These are phyloP conservation scores for Schizotus pectinicornis DNA, from an alignment of 2,888 invertebrate species.

Conservation along the genomic window DNA sequence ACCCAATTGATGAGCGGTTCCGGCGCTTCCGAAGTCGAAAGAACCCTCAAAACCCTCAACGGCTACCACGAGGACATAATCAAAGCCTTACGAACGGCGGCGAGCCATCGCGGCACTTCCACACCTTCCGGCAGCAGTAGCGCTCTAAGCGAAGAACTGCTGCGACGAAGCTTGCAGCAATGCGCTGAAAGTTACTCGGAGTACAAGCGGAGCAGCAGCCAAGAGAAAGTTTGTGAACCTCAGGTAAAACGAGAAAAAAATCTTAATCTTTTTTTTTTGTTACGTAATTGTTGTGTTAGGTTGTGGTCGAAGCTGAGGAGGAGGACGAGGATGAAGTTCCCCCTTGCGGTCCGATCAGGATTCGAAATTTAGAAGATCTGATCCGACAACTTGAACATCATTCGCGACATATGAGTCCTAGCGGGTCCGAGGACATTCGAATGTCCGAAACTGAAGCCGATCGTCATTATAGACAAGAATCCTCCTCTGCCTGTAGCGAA, in stretches of 20 bases:
- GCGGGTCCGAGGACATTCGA: constrained; percentile 87
- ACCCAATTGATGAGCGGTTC: constrained; percentile 63
- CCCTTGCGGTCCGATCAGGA: constrained; percentile 83
- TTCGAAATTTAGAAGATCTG: constrained; percentile 89
- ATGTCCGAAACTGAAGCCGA: constrained; percentile 91
- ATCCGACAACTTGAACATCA: constrained; percentile 89
- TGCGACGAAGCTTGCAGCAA: constrained; percentile 72
- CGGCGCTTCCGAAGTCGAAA: constrained; percentile 77
- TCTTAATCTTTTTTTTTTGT: background rate
- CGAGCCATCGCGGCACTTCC: constrained; percentile 67
- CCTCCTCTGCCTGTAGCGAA: constrained; percentile 74
- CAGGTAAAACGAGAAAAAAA: too few species aligned
- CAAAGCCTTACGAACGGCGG: constrained; percentile 86
- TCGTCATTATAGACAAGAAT: constrained; percentile 74
- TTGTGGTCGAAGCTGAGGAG: constrained; percentile 61
- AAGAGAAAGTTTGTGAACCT: constrained; percentile 79
- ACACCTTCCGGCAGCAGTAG: constrained; percentile 70
- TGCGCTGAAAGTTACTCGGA: constrained; percentile 65
- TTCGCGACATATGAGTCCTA: constrained; percentile 88
- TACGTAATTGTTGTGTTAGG: constrained; percentile 34
- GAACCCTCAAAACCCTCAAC: constrained; percentile 86
- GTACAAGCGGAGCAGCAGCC: constrained; percentile 67
- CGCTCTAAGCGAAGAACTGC: constrained; percentile 71
- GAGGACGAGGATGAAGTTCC: constrained; percentile 79
- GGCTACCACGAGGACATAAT: constrained; percentile 93